Evolutionary conservation across 2,888 invertebrate species (phyloP), one percentile per base, ranked within the genome.

Genomic region (Melanargia galathea): DNA sequence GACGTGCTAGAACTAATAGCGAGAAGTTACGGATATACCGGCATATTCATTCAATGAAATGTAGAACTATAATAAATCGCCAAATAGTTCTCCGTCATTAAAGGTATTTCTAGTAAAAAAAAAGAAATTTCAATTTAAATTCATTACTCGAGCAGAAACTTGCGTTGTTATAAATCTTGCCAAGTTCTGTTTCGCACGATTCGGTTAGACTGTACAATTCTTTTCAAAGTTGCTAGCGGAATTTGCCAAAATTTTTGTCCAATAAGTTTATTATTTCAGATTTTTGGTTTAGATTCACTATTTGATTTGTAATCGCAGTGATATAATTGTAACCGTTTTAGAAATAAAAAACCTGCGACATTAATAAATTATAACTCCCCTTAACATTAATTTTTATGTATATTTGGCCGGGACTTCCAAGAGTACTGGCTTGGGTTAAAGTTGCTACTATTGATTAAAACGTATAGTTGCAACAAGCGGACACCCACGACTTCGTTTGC

Each of bases 161-260:
- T 40, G 55, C 40, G 24, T 55, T 48, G 58, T 35, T 58, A 22
- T 58, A 58, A 58, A 62, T 66, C 64, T 49, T 52, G 59, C 46
- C 55, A 64, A 64, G 51, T 56, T 62, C 38, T 51, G 38, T 62
- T 64, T 62, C 56, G 56, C 62, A 51, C 54, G 56, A 64, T 62
- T 48, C 62, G 59, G 48, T 64, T 45, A 26, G 62, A 62, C 56
- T 48, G 56, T 62, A 64, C 64, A 64, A 67, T 67, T 67, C 62
- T 64, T 58, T 60, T 43, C 49, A 57, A 62, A 60, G 64, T 60
- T 60, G 38, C 55, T 30, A 26, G 40, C 49, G 43, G 49, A 62
- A 10, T 60, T 58, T 61, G 65, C 60, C 65, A 58, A 65, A n/a
- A n/a, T n/a, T n/a, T n/a, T n/a, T n/a, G n/a, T n/a, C n/a, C n/a